Base-by-base conservation (phyloP, 2,797 vertebrate species). In the Lophotriccus pileatus region DNA sequence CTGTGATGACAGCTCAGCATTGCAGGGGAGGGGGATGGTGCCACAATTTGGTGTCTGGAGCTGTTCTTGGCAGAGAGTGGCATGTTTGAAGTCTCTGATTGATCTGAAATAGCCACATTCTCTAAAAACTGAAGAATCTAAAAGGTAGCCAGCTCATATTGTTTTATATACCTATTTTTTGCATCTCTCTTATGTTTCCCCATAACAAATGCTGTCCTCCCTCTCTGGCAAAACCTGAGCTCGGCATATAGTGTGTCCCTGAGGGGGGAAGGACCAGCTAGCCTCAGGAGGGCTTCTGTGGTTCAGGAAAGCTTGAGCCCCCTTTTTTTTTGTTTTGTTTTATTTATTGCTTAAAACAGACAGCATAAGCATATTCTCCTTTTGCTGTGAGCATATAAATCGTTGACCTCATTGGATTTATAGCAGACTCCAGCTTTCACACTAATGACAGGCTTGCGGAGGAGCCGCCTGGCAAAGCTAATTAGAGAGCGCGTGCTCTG, bases 361-460 rank as follows among this genome's bases (percentile, higher is more conserved):
- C 34, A 68, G 24, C 84, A 81, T 18, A 49, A 88, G 55, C 34
- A 81, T 90, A 82, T 72, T 77, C 50, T 84, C 44, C 43, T 84
- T 79, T 87, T 0, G 0, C 30, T 52, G 23, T 0, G 2, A 90
- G 36, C 62, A 47, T 0, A 1, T 74, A 41, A 80, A 82, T 73
- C 50, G 83, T 78, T 94, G 91, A 91, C 80, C 77, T 96, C 66
- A 88, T 5, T 4, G 12, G 77, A 81, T 95, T 93, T 94, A 84
- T 14, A 90, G 90, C 69, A 94, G 95, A 43, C 63, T 89, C 53
- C 0, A 0, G 63, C 87, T 94, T 88, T 90, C 70, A 83, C 83
- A 47, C 76, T 94, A 92, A 96, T 90, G 76, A 96, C 88, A 92
- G 84, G 36, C 86, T 89, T 4, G 0, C 50, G 18, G 89, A 63